phyloP scores from a whole-genome alignment of 2,888 invertebrate species.

The Drosophila neoperkinsi region DNA sequence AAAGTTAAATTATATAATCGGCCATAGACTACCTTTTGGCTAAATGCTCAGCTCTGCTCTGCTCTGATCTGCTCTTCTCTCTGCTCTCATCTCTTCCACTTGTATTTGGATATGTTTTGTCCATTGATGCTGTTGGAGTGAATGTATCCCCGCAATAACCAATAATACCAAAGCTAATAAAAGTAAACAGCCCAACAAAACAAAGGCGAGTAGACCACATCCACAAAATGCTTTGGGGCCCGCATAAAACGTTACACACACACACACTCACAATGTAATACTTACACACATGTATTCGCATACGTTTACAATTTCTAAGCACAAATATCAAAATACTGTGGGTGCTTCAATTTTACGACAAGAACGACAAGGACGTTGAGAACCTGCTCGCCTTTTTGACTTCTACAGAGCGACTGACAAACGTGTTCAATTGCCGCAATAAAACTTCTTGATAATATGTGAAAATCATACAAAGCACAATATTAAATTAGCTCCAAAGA shows the following conservation, averaged over 20 bases:
- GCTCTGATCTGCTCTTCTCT: neutral
- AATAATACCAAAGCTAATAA: conserved; percentile 77
- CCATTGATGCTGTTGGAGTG: conserved; percentile 23
- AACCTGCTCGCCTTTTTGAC: conserved; percentile 29
- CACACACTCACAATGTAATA: conserved; percentile 5
- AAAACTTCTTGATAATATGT: conserved; percentile 80
- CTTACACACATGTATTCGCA: conserved; percentile 31
- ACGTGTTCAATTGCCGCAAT: conserved; percentile 80
- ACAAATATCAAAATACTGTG: conserved; percentile 76
- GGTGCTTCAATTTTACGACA: conserved; percentile 74
- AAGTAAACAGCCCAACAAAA: conserved; percentile 71
- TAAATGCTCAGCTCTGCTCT: conserved; percentile 24
- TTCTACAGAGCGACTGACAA: conserved; percentile 50
- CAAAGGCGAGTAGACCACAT: conserved; percentile 55
- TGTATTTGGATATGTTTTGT: conserved; percentile 5
- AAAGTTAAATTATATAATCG: conserved; percentile 73
- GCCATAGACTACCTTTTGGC: conserved; percentile 53
- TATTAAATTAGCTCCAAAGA: conserved; percentile 76
- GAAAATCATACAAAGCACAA: conserved; percentile 81
- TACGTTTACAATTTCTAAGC: conserved; percentile 70
- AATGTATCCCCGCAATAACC: conserved; percentile 60
- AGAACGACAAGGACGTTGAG: conserved; percentile 44
- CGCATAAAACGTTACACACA: conserved; percentile 54
- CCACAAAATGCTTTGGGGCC: conserved; percentile 59
- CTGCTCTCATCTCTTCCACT: neutral